Evolutionary conservation across 2,888 invertebrate species (phyloP).

Genomic region (Thera britannica): DNA sequence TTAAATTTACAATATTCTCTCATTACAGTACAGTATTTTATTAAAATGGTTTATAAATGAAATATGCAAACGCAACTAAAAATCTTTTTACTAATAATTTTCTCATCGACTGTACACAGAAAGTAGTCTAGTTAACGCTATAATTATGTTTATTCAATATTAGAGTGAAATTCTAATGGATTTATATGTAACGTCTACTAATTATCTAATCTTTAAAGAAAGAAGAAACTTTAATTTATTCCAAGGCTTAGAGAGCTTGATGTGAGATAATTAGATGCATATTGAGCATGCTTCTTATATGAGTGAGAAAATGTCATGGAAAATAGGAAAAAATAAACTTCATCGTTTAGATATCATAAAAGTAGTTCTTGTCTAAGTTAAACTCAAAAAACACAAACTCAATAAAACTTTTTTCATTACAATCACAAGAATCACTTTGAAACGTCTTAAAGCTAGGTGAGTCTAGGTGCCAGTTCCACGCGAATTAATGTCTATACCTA

Average conservation of each 20-base stretch:
- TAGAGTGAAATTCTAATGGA: conserved; percentile 63
- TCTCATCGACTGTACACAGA: conserved; percentile 41
- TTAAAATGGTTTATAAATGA: too few species aligned
- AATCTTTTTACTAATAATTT: neutral
- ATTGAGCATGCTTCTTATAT: conserved; percentile 56
- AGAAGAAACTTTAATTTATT: conserved; percentile 17
- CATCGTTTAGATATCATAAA: too few species aligned
- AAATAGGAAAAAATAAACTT: neutral
- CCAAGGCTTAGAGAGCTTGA: conserved; percentile 60
- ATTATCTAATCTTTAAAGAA: conserved; percentile 27
- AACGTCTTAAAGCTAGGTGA: too few species aligned
- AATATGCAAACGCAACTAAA: too few species aligned
- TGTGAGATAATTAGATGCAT: conserved; percentile 65
- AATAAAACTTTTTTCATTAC: too few species aligned
- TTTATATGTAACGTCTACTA: conserved; percentile 46
- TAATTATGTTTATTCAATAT: conserved; percentile 76
- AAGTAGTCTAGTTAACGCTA: conserved; percentile 50
- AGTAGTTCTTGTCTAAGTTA: too few species aligned
- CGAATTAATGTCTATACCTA: too few species aligned
- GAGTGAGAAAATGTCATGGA: neutral
- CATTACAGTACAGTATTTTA: too few species aligned
- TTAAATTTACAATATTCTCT: too few species aligned
- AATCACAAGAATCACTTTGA: too few species aligned
- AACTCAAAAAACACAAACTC: too few species aligned
- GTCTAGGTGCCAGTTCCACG: too few species aligned